Evolutionary conservation across 2,888 invertebrate genomes (phyloP), one percentile per base, ranked within the genome.

Genomic region (Apamea monoglypha): DNA sequence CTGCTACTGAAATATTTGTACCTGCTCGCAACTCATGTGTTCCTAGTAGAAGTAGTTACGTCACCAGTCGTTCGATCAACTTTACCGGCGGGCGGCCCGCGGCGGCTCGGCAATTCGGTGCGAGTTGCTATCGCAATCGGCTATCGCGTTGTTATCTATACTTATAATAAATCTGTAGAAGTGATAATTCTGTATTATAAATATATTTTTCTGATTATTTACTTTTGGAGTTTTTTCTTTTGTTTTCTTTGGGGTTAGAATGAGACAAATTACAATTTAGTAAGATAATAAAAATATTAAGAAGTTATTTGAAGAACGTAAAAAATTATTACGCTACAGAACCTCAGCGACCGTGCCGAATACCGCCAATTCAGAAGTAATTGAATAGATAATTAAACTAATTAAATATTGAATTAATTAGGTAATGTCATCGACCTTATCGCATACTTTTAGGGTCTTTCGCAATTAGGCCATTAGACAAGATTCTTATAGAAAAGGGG

Each of bases 21-120:
- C 89, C 93, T 94, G 89, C 90, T 81, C 32, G 10, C 25, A 29
- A 44, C 72, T 92, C 82, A 92, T 96, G 93, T 79, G 73, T 69
- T 89, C 95, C 94, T 95, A 88, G 95, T 96, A 91, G 82, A 91
- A 92, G 86, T 92, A 92, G 95, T 95, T 95, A 95, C 96, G 96
- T 96, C 96, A 96, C 91, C 92, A 92, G 87, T 92, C 82, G 83
- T 87, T 82, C 82, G 82, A 85, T 86, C 84, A 83, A 87, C 82
- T 88, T 85, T 75, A 80, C 76, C 67, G 72, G n/a, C n/a, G n/a
- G n/a, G n/a, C n/a, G n/a, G n/a, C n/a, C n/a, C n/a, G n/a, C n/a
- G n/a, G n/a, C n/a, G n/a, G n/a, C 71, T 74, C 76, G 44, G 63
- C 73, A 69, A 69, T 77, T 69, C 47, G 47, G 66, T 63, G 73